Base-by-base conservation (phyloP, 1,140 invertebrate species). In the Nixonia krombeini region DNA sequence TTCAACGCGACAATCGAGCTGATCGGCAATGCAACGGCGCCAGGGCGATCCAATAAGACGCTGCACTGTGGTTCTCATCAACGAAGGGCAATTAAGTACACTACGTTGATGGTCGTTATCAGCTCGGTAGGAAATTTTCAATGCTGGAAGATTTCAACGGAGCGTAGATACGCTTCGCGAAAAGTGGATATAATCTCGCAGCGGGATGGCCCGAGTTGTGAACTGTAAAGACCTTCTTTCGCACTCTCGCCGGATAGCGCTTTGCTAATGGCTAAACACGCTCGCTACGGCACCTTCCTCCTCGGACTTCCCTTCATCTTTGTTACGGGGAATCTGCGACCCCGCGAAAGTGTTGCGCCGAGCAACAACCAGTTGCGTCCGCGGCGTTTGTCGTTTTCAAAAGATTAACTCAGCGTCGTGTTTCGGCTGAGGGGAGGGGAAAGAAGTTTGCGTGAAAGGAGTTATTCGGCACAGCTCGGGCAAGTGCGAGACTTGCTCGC, bases 181-280 rank as follows among this genome's bases (percentile, higher is more conserved):
- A 21, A 64, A 55, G 37, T 58, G 38, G 51, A 59, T 65, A 71
- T 72, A 72, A 72, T 72, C 58, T 72, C 67, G 46, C 38, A 52
- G 29, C 44, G 59, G 65, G 63, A 68, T 72, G 59, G 47, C 56
- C 51, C 50, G 70, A 72, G 70, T 72, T 74, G 58, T 70, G 68
- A 74, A 72, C 70, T 70, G 64, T 68, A 72, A 74, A 72, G 70
- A 72, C 70, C 63, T 69, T 72, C 65, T 71, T 71, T 66, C n/a
- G 49, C 59, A 38, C 52, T 69, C 53, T 63, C 56, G 45, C 53
- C 44, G 33, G 42, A 46, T 62, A 23, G 61, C 37, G 49, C 42
- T 18, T n/a, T 12, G 52, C 55, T 73, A 69, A 73, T 72, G 55
- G 61, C 51, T 33, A 55, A 62, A 72, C 66, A 62, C 59, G 70